Evolutionary conservation across 2,888 invertebrate genomes (phyloP).

Genomic region (Conchocele bisecta): DNA sequence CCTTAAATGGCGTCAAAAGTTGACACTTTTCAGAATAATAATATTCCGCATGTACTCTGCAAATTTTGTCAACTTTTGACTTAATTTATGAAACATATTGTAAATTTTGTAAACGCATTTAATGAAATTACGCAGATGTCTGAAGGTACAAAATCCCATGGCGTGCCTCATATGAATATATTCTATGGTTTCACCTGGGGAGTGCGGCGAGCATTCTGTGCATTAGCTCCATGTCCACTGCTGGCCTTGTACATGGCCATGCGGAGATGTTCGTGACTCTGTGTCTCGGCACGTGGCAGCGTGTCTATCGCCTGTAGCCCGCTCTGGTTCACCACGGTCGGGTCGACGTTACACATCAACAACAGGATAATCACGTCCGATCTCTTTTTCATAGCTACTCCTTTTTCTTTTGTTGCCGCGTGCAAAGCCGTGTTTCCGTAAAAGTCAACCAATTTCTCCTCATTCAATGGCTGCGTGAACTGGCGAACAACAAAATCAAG

Average conservation of each 20-base stretch:
- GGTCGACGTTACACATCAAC: slow-evolving; percentile 51
- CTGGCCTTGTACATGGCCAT: slow-evolving; percentile 44
- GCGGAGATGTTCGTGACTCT: slow-evolving; percentile 25
- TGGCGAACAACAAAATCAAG: background rate
- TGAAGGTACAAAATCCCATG: no score
- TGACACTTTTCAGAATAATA: no score
- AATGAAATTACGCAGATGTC: no score
- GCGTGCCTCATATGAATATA: no score
- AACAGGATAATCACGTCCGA: slow-evolving; percentile 47
- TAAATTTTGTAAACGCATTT: no score
- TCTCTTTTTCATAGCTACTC: background rate
- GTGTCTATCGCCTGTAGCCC: slow-evolving; percentile 55
- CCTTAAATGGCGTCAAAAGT: no score
- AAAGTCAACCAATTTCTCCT: slow-evolving; percentile 58
- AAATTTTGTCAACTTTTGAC: no score
- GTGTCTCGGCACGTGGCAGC: slow-evolving; percentile 41
- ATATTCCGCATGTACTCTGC: no score
- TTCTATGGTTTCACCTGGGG: no score
- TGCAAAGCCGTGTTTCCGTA: slow-evolving; percentile 68
- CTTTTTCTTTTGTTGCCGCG: slow-evolving; percentile 27
- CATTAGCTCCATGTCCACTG: no score
- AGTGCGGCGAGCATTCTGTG: slow-evolving; percentile 24
- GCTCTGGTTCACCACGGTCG: slow-evolving; percentile 46
- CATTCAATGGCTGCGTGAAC: background rate
- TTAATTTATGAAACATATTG: no score